A percentile compares a stretch with the other conserved stretches of the same genome.
Evolutionary conservation across 1,140 invertebrate species (phyloP).

Genomic region (Zaprionus africanus): DNA sequence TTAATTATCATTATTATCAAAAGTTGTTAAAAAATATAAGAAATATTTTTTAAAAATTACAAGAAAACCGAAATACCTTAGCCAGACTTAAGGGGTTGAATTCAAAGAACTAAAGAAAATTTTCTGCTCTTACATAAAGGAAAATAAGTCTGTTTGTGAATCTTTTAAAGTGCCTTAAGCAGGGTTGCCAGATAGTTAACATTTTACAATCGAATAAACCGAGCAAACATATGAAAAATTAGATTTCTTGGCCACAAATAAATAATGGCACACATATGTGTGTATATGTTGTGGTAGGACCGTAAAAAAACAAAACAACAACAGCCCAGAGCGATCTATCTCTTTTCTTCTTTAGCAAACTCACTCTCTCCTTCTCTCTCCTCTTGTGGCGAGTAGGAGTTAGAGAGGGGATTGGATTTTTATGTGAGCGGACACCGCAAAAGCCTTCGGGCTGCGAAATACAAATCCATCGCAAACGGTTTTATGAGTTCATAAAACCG

Average conservation of each 20-base stretch:
- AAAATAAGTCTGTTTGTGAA: not conserved
- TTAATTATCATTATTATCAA: no score
- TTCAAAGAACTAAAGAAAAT: not conserved
- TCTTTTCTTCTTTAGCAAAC: not conserved
- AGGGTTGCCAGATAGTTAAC: constrained; percentile 3
- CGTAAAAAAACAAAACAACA: constrained; percentile 37
- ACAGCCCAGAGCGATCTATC: constrained; percentile 29
- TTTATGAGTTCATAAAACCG: constrained; percentile 81
- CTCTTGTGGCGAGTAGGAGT: no score
- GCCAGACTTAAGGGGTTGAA: not conserved
- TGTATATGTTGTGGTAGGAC: constrained; percentile 25
- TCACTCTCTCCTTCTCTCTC: not conserved
- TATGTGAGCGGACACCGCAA: constrained; percentile 46
- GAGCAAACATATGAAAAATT: constrained; percentile 17
- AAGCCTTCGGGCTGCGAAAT: constrained; percentile 52
- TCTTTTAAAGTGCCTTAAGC: not conserved
- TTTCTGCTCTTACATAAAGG: not conserved
- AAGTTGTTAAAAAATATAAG: no score
- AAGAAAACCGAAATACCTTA: not conserved
- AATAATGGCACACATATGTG: constrained; percentile 24
- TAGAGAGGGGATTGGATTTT: constrained; percentile 37
- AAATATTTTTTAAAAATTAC: not conserved
- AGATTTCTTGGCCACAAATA: constrained; percentile 18
- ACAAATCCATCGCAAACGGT: constrained; percentile 70
- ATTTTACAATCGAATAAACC: constrained; percentile 17